phyloP scores from a whole-genome alignment of 2,797 vertebrate genomes.

The Poeciliopsis presidionis region DNA sequence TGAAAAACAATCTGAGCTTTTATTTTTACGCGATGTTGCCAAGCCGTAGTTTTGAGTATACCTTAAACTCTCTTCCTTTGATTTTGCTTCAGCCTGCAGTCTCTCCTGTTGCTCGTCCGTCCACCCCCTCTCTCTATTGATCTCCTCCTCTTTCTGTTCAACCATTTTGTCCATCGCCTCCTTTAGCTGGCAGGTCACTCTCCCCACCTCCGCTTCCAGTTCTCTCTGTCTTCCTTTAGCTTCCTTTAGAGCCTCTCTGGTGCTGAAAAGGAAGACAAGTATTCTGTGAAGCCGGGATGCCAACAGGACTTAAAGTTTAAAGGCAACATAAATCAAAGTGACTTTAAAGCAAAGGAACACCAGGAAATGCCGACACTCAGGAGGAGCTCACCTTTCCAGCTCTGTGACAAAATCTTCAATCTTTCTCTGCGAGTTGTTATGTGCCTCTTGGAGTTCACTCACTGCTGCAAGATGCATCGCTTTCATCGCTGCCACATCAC shows the following conservation, averaged over 20 bases:
- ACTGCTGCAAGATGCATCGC: constrained; percentile 67
- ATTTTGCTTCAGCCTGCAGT: constrained; percentile 70
- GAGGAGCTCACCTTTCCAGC: constrained; percentile 83
- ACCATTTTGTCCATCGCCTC: constrained; percentile 73
- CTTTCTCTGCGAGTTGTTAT: constrained; percentile 63
- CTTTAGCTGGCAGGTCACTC: constrained; percentile 68
- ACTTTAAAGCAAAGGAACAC: constrained; percentile 10
- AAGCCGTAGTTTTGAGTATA: constrained; percentile 52
- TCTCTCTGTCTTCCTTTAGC: constrained; percentile 70
- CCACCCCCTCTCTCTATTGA: constrained; percentile 67
- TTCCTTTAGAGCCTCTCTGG: constrained; percentile 72
- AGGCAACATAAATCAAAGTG: constrained; percentile 21
- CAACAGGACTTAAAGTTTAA: constrained; percentile 17
- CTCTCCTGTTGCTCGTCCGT: constrained; percentile 74
- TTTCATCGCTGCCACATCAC: constrained; percentile 72
- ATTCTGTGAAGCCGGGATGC: constrained; percentile 19
- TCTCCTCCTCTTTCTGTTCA: constrained; percentile 75
- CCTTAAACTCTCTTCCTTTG: constrained; percentile 84
- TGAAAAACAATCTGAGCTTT: too few relatives aligned
- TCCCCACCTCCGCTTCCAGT: constrained; percentile 77
- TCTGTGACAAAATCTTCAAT: constrained; percentile 78
- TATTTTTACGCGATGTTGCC: not conserved
- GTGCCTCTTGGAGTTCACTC: constrained; percentile 77
- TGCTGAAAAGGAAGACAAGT: constrained; percentile 68
- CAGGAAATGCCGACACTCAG: not conserved